Evolutionary conservation across 2,113 vertebrate genomes (phyloP).

Genomic region (Ceratotherium simum): DNA sequence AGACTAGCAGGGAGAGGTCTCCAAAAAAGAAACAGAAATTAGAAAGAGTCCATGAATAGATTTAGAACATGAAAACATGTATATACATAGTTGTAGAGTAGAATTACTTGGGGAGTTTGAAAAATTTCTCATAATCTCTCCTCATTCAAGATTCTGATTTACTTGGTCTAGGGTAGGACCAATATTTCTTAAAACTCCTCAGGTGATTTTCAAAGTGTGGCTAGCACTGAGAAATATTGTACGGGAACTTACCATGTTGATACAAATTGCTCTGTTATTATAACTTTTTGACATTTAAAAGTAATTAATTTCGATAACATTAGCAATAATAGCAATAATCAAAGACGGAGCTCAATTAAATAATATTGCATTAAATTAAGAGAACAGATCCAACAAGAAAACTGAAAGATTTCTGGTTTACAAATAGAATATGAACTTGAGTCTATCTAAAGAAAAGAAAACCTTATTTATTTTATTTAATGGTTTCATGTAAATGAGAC

Average conservation of each 20-base stretch:
- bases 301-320: not conserved
- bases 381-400: not conserved
- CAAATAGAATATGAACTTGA: not conserved
- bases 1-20: not conserved
- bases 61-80: not conserved
- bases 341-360: not conserved
- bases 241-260: not conserved
- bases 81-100: not conserved
- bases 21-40: not conserved
- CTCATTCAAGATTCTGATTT: not conserved
- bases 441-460: conserved; percentile 48
- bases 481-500: not conserved
- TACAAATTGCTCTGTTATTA: not conserved
- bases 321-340: not conserved
- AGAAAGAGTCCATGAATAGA: not conserved
- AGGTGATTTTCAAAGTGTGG: not conserved
- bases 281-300: not conserved
- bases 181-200: not conserved
- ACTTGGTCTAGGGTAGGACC: not conserved
- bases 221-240: not conserved
- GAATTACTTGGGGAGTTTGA: not conserved
- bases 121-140: not conserved
- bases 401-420: not conserved
- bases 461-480: not conserved
- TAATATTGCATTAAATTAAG: not conserved